Evolutionary conservation across 2,888 invertebrate species (phyloP), one percentile per base, ranked within the genome.

Genomic region (Drosophila fungiperda): DNA sequence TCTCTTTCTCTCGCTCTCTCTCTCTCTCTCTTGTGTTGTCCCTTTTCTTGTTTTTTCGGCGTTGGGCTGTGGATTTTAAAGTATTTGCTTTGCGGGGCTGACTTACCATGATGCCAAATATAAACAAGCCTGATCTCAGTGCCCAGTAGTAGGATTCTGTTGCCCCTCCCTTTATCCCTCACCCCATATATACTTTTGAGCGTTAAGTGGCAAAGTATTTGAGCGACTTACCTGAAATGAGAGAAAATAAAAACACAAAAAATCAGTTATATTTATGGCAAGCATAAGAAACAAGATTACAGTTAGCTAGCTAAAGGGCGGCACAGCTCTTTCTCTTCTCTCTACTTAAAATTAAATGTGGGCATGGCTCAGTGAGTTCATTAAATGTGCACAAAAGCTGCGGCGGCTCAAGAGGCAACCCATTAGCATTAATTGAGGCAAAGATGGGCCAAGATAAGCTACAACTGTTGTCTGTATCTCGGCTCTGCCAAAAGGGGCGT

Each of bases 221-320:
- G 67, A 69, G 77, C 59, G 76, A 85, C 87, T 87, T 89, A 87
- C 87, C 87, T 87, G 83, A 36, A 89, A 89, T 42, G 55, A 83
- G 70, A 81, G 26, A 52, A 70, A 53, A 66, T 29, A 40, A 59
- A 64, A 64, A 68, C 23, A 81, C 59, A 61, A 50, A 63, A 75
- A 83, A 86, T 77, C 72, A 80, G 78, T 83, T 68, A 77, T 83
- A 85, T 87, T 85, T 85, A 72, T 69, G 69, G 62, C 72, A 54
- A 63, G 57, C 35, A 53, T 38, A 75, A 68, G 60, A 58, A 72
- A 60, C 57, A 68, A 61, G 63, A 62, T 75, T 68, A 71, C 67
- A 42, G 61, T 42, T 38, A 42, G 48, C 35, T 54, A 36, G 36
- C 15, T 26, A 42, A 23, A 45, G 73, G 63, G 35, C 45, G 29